phyloP scores from a whole-genome alignment of 2,113 vertebrate species.

The Pelecanoides urinatrix region DNA sequence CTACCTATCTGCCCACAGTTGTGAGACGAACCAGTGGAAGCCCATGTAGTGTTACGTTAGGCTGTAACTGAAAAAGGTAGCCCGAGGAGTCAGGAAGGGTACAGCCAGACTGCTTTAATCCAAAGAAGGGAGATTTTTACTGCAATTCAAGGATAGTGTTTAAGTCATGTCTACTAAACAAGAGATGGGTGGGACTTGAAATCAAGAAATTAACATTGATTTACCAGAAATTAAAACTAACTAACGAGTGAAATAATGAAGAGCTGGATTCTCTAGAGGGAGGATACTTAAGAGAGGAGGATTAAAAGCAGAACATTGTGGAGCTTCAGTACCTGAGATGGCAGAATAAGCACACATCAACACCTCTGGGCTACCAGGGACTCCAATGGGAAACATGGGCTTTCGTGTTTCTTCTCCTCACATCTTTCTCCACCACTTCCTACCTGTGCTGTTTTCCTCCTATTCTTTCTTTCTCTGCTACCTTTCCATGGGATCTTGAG shows the following conservation, averaged over 20 bases:
- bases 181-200: background rate
- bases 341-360: background rate
- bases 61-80: background rate
- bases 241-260: background rate
- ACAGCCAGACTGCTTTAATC: background rate
- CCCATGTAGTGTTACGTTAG: background rate
- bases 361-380: background rate
- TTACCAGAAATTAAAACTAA: background rate
- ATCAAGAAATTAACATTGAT: background rate
- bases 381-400: fast-evolving
- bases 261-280: background rate
- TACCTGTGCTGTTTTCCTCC: background rate
- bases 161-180: background rate
- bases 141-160: background rate
- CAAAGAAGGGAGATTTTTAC: background rate
- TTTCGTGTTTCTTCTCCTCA: background rate
- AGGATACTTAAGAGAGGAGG: background rate
- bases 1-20: background rate
- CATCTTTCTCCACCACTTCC: background rate
- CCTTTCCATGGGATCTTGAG: background rate
- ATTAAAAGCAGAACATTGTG: background rate
- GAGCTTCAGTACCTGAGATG: background rate
- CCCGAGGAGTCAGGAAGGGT: background rate
- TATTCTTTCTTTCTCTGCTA: background rate
- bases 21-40: background rate